A percentile compares a stretch with the other conserved stretches of the same genome.
phyloP scores from a whole-genome alignment of 2,797 vertebrate species.

The Tangara arthus region DNA sequence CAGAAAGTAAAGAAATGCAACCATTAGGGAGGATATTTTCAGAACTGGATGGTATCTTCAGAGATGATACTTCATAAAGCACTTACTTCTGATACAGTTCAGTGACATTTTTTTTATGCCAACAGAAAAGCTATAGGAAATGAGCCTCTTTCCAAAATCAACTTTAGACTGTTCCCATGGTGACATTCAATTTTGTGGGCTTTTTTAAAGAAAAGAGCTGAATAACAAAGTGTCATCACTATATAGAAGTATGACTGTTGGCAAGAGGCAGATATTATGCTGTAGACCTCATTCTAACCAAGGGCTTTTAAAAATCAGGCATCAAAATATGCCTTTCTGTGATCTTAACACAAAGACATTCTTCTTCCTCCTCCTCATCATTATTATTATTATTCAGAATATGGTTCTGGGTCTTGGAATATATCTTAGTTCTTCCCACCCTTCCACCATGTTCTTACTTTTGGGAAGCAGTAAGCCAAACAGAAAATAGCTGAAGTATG shows the following conservation, averaged over 20 bases:
- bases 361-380: neutral
- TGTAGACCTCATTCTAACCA: neutral
- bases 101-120: conserved; percentile 46
- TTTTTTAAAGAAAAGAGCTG: neutral
- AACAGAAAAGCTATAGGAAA: conserved; percentile 40
- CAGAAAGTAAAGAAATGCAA: conserved; percentile 43
- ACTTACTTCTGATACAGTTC: conserved; percentile 42
- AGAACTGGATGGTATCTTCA: conserved; percentile 41
- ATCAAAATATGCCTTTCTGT: neutral
- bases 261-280: neutral
- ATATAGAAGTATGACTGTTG: neutral
- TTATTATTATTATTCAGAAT: neutral
- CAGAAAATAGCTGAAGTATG: neutral
- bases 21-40: conserved; percentile 19
- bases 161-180: conserved; percentile 52
- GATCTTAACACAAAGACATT: neutral
- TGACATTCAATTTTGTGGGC: neutral
- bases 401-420: neutral
- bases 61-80: conserved; percentile 21
- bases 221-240: neutral
- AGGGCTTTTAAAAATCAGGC: neutral
- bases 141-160: conserved; percentile 36
- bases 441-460: neutral
- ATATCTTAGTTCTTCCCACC: neutral
- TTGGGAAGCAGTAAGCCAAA: neutral